Base-by-base conservation (phyloP, 2,113 vertebrate genomes). In the Ageneiosus marmoratus region DNA sequence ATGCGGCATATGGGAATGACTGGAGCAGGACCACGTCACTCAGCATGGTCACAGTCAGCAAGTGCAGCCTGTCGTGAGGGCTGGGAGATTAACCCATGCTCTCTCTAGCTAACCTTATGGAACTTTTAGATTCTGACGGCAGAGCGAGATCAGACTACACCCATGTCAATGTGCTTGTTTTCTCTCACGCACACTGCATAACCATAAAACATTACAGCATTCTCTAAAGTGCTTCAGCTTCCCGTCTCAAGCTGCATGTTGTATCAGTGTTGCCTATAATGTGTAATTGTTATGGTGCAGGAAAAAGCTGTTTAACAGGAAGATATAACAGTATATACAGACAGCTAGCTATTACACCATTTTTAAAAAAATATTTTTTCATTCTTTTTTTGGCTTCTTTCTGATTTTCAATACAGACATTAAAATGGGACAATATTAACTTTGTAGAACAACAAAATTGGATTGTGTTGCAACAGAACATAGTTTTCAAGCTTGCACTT, bases 1-100 rank as follows among this genome's bases (percentile, higher is more conserved):
- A 72, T 56, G 83, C 80, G 74, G 81, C 78, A 76, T 78, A 62
- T 86, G 83, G 79, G 86, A 83, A 79, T 81, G 74, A 73, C 80
- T 83, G 55, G 67, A 70, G 62, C 74, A 81, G 73, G 44, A 60
- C 58, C 79, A 78, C 18, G 56, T 75, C 83, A 60, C 74, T 75
- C 73, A 60, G 80, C 44, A 34, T 11, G 63, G 22, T 18, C 12
- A 10, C 46, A 18, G 34, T n/a, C 24, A 27, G 51, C 50, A 70
- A 56, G 32, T 27, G 8, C 69, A 27, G n/a, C 44, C 69, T 73
- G 67, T 24, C 56, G 79, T 16, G 18, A 70, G 50, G 50, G 41
- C 41, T 41, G 77, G 62, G 41, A 50, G 32, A 62, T 48, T 79
- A 79, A 63, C 69, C 24, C 29, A 20, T 41, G 34, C 4, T 8